These are phyloP conservation scores for Listronotus oregonensis DNA, from an alignment of 1,140 invertebrate species.

Conservation along the genomic window DNA sequence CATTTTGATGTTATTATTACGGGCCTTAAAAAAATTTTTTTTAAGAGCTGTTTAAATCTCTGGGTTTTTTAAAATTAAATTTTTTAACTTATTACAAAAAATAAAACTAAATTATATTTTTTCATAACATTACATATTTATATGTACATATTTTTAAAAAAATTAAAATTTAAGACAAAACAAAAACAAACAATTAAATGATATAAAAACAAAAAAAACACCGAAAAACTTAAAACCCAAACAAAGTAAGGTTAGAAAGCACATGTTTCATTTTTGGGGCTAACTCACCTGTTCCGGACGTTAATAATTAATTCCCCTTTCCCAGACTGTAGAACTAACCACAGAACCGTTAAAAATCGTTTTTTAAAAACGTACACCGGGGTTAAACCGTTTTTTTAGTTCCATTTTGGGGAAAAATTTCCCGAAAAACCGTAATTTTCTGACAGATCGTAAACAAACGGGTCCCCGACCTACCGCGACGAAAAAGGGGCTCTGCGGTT, in stretches of 20 bases:
- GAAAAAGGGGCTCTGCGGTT: slow-evolving; percentile 35
- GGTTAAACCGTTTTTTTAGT: background rate
- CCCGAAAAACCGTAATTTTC: slow-evolving; percentile 21
- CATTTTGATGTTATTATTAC: too few species aligned
- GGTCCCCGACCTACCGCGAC: slow-evolving; percentile 1
- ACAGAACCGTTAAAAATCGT: background rate
- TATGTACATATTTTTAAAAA: background rate
- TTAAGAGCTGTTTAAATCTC: too few species aligned
- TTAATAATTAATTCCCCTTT: slow-evolving; percentile 66
- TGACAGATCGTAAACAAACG: slow-evolving; percentile 31
- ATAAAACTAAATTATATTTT: too few species aligned
- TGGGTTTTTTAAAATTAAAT: too few species aligned
- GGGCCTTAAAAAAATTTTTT: too few species aligned
- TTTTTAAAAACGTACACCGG: slow-evolving; percentile 7
- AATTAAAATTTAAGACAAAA: background rate
- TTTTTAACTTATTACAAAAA: too few species aligned
- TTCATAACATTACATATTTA: too few species aligned
- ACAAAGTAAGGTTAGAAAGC: slow-evolving; percentile 39
- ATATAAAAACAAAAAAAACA: too few species aligned
- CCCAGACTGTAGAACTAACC: slow-evolving; percentile 1
- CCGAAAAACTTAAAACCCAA: slow-evolving; percentile 7
- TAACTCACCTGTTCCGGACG: slow-evolving; percentile 69
- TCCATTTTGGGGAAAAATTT: slow-evolving; percentile 28
- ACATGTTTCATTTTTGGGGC: slow-evolving; percentile 31
- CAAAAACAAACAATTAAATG: slow-evolving; percentile 5